Evolutionary conservation across 2,113 vertebrate species (phyloP).

Genomic region (Pitta sordida): DNA sequence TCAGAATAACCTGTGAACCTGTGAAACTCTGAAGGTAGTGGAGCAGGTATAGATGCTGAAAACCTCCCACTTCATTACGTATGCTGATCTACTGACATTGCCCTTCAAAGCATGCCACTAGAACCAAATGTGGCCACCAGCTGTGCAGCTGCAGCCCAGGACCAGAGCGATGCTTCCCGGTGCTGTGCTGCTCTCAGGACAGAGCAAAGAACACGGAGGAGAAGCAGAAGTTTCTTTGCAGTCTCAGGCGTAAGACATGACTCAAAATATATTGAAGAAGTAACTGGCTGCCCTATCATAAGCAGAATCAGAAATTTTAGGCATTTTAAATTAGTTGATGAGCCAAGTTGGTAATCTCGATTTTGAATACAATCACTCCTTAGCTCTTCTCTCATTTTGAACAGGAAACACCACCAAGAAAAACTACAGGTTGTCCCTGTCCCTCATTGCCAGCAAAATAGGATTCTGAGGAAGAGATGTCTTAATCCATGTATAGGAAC

Average conservation of each 20-base stretch:
- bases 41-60: conserved; percentile 38
- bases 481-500: not conserved
- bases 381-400: not conserved
- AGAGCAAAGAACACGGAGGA: not conserved
- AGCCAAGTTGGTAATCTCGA: not conserved
- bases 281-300: not conserved
- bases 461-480: not conserved
- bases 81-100: not conserved
- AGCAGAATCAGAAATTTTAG: not conserved
- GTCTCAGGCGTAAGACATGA: not conserved
- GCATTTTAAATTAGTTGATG: not conserved
- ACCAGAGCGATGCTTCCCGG: not conserved
- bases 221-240: not conserved
- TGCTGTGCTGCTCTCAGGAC: not conserved
- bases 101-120: conserved; percentile 40
- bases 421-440: not conserved
- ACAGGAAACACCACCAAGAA: not conserved
- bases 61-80: not conserved
- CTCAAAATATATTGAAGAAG: not conserved
- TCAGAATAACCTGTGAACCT: too few relatives aligned
- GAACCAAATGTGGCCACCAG: conserved; percentile 56
- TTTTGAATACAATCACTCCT: not conserved
- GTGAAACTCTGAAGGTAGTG: not conserved
- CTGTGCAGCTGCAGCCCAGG: conserved; percentile 53
- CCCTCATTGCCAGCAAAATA: not conserved